These are phyloP conservation scores for Lathamus discolor DNA, from an alignment of 2,113 vertebrate genomes.

Conservation along the genomic window DNA sequence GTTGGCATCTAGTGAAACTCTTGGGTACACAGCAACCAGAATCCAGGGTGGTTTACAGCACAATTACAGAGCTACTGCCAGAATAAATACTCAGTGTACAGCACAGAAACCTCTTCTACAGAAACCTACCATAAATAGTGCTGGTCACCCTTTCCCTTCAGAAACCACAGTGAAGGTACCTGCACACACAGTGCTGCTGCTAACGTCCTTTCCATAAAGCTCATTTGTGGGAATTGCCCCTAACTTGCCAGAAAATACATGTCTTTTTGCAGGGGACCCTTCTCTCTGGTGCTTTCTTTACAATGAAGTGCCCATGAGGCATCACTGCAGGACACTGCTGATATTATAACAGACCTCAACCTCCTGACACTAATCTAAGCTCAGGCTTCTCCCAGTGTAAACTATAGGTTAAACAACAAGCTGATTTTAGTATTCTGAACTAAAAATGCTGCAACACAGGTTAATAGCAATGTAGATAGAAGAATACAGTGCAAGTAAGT, in stretches of 20 bases:
- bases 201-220: background rate
- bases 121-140: background rate
- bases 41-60: conserved; percentile 6
- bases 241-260: too few relatives aligned
- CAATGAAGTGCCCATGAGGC: too few relatives aligned
- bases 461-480: conserved; percentile 1
- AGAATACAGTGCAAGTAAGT: background rate
- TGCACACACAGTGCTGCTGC: background rate
- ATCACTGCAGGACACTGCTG: background rate
- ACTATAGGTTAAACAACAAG: background rate
- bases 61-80: background rate
- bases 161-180: background rate
- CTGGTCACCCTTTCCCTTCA: fast-evolving
- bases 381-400: conserved; percentile 37
- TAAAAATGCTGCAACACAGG: background rate
- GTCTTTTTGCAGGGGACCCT: too few relatives aligned
- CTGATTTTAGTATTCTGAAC: background rate
- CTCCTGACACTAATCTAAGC: conserved; percentile 56
- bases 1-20: background rate
- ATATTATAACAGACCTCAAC: conserved; percentile 55
- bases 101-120: background rate
- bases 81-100: background rate
- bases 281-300: too few relatives aligned
- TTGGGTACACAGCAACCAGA: background rate
- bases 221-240: background rate